These are phyloP conservation scores for Rafetus swinhoei DNA, from an alignment of 2,113 vertebrate species.

Conservation along the genomic window DNA sequence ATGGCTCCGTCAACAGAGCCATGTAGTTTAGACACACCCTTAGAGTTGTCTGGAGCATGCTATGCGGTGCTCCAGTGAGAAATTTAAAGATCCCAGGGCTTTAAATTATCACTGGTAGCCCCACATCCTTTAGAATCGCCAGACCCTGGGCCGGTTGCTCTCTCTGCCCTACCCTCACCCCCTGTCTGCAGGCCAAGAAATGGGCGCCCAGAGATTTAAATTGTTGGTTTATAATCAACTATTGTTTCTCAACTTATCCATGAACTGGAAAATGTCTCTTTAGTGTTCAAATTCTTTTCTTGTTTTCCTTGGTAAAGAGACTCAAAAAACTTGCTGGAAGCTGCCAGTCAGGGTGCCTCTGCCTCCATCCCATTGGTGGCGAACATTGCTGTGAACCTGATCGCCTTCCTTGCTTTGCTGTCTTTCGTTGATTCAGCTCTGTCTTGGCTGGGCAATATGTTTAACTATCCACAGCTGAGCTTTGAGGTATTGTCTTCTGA, in stretches of 20 bases:
- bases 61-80: too few species aligned
- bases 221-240: background rate
- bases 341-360: slow-evolving; percentile 84
- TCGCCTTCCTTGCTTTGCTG: slow-evolving; percentile 86
- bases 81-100: too few species aligned
- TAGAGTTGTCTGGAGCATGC: too few species aligned
- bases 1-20: too few species aligned
- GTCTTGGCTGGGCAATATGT: slow-evolving; percentile 88
- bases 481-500: slow-evolving; percentile 83
- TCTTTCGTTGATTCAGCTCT: slow-evolving; percentile 83
- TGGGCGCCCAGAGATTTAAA: background rate
- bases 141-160: too few species aligned
- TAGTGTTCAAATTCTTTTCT: background rate
- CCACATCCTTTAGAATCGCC: too few species aligned
- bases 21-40: too few species aligned
- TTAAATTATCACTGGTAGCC: too few species aligned
- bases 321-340: slow-evolving; percentile 84
- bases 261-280: background rate
- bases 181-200: too few species aligned
- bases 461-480: slow-evolving; percentile 86
- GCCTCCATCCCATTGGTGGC: slow-evolving; percentile 81
- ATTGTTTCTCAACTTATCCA: background rate
- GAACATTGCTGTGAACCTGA: slow-evolving; percentile 82
- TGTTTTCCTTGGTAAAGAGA: slow-evolving; percentile 73
- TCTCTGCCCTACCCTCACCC: too few species aligned